Evolutionary conservation across 2,888 invertebrate genomes (phyloP).

Genomic region (Polymixis flavicincta): DNA sequence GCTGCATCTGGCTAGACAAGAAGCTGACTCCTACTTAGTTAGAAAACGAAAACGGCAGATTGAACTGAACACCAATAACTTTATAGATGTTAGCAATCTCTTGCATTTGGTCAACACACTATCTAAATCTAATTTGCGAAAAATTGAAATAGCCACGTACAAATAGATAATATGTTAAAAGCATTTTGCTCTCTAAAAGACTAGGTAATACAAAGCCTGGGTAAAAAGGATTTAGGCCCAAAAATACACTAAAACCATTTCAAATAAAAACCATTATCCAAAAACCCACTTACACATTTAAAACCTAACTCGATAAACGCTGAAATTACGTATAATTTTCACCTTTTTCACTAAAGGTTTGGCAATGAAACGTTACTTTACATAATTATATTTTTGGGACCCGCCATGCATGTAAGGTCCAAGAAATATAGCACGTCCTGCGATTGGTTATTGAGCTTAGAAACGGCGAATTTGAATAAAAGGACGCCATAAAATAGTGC

Average conservation of each 20-base stretch:
- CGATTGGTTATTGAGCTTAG: slow-evolving; percentile 85
- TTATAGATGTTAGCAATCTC: neutral
- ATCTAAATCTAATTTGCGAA: neutral
- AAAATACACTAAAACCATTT: neutral
- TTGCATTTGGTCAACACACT: neutral
- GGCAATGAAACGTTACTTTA: slow-evolving; percentile 63
- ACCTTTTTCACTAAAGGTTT: slow-evolving; percentile 63
- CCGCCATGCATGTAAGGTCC: slow-evolving; percentile 75
- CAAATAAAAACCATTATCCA: slow-evolving; percentile 21
- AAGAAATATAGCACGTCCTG: slow-evolving; percentile 75
- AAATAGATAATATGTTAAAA: too few species aligned
- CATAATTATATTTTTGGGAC: slow-evolving; percentile 66
- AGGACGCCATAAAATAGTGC: slow-evolving; percentile 87
- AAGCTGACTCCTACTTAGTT: neutral
- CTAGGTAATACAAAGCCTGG: neutral
- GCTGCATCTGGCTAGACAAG: neutral
- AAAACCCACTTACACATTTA: slow-evolving; percentile 46
- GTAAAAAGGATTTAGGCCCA: neutral
- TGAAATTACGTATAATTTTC: slow-evolving; percentile 57
- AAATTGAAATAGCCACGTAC: neutral
- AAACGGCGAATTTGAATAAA: slow-evolving; percentile 89
- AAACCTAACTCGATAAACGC: slow-evolving; percentile 49
- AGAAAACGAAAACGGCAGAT: neutral
- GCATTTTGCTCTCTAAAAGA: neutral
- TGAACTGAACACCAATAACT: neutral